Evolutionary conservation across 1,140 invertebrate species (phyloP).

Genomic region (Ceratosolen fusciceps): DNA sequence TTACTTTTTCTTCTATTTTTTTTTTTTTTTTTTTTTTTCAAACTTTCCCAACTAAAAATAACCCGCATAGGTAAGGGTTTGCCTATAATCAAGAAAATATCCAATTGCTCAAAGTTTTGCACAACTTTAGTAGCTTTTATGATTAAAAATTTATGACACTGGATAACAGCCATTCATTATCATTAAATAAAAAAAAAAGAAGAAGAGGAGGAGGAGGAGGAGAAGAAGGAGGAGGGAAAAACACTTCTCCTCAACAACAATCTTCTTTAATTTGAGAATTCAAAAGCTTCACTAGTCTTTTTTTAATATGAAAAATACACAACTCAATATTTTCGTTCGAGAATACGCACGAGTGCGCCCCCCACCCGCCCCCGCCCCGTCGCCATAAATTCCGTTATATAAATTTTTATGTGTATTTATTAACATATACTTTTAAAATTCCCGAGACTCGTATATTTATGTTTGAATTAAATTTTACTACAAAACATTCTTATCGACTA

Average conservation of each 20-base stretch:
- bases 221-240: too few relatives aligned
- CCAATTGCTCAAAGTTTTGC: too few relatives aligned
- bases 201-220: too few relatives aligned
- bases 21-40: background rate
- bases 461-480: background rate
- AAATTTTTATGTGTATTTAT: conserved; percentile 2
- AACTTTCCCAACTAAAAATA: background rate
- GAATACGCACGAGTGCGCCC: background rate
- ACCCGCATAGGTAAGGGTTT: background rate
- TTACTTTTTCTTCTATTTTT: background rate
- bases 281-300: background rate
- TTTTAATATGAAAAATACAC: background rate
- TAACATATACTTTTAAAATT: background rate
- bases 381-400: background rate
- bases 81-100: background rate
- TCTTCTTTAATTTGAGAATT: too few relatives aligned
- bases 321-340: background rate
- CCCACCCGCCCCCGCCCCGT: too few relatives aligned
- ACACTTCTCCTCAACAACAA: too few relatives aligned
- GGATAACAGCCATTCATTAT: too few relatives aligned
- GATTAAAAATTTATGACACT: too few relatives aligned
- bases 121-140: too few relatives aligned
- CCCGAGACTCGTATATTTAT: background rate
- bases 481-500: background rate
- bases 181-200: too few relatives aligned